A percentile compares a stretch with the other conserved stretches of the same genome.
Evolutionary conservation across 2,888 invertebrate species (phyloP).

Genomic region (Chrysolina haemoptera): DNA sequence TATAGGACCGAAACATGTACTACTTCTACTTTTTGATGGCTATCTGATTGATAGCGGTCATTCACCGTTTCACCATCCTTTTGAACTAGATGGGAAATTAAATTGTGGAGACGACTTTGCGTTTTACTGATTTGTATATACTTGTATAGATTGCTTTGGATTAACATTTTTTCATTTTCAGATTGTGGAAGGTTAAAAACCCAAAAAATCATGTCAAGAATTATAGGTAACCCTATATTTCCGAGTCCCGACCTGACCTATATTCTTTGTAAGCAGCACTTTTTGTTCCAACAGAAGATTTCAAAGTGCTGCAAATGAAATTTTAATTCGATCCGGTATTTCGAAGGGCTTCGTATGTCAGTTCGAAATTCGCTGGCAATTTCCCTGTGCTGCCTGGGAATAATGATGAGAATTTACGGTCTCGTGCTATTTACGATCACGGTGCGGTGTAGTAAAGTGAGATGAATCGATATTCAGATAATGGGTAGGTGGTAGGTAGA

Average conservation of each 20-base stretch:
- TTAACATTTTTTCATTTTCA: too few species aligned
- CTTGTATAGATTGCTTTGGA: too few species aligned
- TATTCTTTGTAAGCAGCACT: not conserved
- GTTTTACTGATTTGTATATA: too few species aligned
- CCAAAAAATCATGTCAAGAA: too few species aligned
- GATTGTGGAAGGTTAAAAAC: too few species aligned
- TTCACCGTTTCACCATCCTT: too few species aligned
- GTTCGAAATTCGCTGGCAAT: conserved; percentile 11
- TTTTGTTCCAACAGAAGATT: conserved; percentile 8
- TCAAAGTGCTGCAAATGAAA: conserved; percentile 23
- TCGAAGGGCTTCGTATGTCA: conserved; percentile 15
- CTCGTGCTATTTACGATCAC: conserved; percentile 7
- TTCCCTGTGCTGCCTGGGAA: conserved; percentile 4
- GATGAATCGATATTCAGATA: conserved; percentile 20
- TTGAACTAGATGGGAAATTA: too few species aligned
- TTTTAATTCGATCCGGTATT: conserved; percentile 8
- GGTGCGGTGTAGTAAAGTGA: conserved; percentile 8
- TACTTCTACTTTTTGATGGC: too few species aligned
- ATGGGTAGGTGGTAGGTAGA: conserved; percentile 15
- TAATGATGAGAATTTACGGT: conserved; percentile 13
- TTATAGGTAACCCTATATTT: not conserved
- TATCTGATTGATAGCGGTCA: too few species aligned
- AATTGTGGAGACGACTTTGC: too few species aligned
- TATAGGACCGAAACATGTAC: too few species aligned
- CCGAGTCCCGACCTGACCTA: too few species aligned